These are phyloP conservation scores for Brevipalpus yothersi DNA, from an alignment of 1,140 invertebrate genomes.

Conservation along the genomic window DNA sequence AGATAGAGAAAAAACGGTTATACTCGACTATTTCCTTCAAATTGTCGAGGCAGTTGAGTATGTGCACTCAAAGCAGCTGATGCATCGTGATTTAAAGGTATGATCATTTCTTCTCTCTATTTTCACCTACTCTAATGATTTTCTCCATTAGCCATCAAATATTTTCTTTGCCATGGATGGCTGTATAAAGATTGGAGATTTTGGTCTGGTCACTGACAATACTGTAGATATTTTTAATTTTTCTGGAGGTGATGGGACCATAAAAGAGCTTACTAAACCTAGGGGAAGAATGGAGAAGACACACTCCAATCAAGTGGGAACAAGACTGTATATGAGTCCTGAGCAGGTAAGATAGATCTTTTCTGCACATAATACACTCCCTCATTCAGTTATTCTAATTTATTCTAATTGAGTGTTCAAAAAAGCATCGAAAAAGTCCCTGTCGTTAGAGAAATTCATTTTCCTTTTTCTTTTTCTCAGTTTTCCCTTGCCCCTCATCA, in stretches of 20 bases:
- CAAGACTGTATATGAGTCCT: conserved; percentile 87
- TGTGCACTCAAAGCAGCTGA: conserved; percentile 65
- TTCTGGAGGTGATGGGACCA: background rate
- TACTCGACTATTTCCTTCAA: conserved; percentile 61
- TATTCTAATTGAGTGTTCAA: no score
- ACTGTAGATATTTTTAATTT: conserved; percentile 29
- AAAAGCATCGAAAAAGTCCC: no score
- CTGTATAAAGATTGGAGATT: conserved; percentile 82
- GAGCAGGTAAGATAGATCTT: conserved; percentile 38
- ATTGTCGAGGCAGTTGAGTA: conserved; percentile 84
- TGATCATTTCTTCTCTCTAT: conserved; percentile 4
- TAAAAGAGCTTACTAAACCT: conserved; percentile 11
- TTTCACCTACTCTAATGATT: background rate
- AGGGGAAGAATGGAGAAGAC: conserved; percentile 9
- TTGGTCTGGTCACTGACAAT: conserved; percentile 73
- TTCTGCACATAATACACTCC: no score
- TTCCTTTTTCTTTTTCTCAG: no score
- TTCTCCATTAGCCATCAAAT: conserved; percentile 49
- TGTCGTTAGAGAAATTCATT: no score
- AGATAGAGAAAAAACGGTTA: conserved; percentile 20
- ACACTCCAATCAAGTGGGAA: conserved; percentile 51
- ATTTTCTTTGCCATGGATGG: conserved; percentile 80
- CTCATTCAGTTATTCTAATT: no score
- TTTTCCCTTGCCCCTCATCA: no score
- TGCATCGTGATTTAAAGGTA: conserved; percentile 82